Evolutionary conservation across 2,888 invertebrate species (phyloP), one percentile per base, ranked within the genome.

Genomic region (Erpobdella octoculata): DNA sequence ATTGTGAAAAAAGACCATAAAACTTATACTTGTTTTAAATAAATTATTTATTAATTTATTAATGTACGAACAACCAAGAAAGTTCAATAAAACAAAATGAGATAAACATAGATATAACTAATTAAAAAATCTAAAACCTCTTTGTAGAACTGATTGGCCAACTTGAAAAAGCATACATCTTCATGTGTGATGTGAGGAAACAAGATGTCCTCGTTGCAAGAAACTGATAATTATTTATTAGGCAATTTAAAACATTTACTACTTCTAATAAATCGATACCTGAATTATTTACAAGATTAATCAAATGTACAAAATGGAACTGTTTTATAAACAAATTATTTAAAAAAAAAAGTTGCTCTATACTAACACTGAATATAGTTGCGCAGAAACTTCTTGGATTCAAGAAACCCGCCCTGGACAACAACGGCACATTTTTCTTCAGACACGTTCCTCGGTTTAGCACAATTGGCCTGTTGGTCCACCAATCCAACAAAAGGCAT

Each of bases 151-250:
- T 33, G 33, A 33, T 62, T 62, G 28, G 72, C 72, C 36, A 68
- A 18, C 25, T 64, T 38, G 36, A 72, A 72, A 21, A 70, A 35
- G 25, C 59, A 46, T n/a, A 72, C 68, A 33, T 72, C 72, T 9
- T 72, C 72, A n/a, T 59, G 38, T 1, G 61, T 69, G 15, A 72
- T 72, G 41, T 72, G 72, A 18, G 72, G 72, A 69, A 72, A 72
- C 38, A 69, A 46, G 38, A 72, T 72, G 46, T 72, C 66, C 18
- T 69, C 72, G 28, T 70, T 59, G n/a, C 21, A 53, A 25, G 53
- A 53, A 6, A 28, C 53, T 53, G 53, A 15, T 25, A 15, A 53
- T 53, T 53, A 53, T 53, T 53, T 25, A 25, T 53, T 35, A 18
- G 12, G n/a, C 4, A 28, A 15, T 15, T 41, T 15, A 41, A 15